Evolutionary conservation across 2,113 vertebrate species (phyloP), one percentile per base, ranked within the genome.

Genomic region (Apteryx mantelli): DNA sequence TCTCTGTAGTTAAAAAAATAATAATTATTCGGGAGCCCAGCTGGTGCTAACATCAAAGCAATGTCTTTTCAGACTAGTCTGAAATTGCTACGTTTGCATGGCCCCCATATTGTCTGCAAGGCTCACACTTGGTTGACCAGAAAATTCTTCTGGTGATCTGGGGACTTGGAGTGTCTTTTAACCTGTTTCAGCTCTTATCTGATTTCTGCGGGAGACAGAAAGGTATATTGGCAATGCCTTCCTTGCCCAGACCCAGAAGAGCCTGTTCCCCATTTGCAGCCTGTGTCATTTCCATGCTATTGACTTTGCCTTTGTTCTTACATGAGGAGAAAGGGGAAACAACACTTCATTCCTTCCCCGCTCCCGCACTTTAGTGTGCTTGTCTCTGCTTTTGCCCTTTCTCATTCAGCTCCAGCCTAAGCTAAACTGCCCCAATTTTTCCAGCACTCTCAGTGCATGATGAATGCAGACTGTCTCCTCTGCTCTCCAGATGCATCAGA

Each of bases 21-120:
- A 26, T 2, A 28, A 18, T 21, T 85, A 88, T 87, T 84, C 82
- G 68, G 61, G 66, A 85, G 16, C 50, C 56, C 93, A 95, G 89
- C 80, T 97, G 82, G 63, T 86, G n/a, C 70, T 77, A 81, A 83
- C 21, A 14, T 48, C 65, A 74, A 95, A 70, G 64, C n/a, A 91
- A 46, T n/a, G 68, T 9, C 36, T 93, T 78, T 76, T 40, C 56
- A 40, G 8, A 9, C 58, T 58, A 30, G 17, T 46, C 63, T 53
- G 70, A 93, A 88, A 96, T 50, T 71, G 55, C 44, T 77, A 82
- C 26, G 75, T 93, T 91, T 52, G 9, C 9, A 36, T 7, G 6
- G 28, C 3, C 0, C 4, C 21, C 2, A 0, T 87, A 73, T 70
- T 74, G 78, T 87, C 52, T 34, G 55, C 64, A 84, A 63, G 53